phyloP scores from a whole-genome alignment of 2,888 invertebrate species.

The Cataglyphis livida region DNA sequence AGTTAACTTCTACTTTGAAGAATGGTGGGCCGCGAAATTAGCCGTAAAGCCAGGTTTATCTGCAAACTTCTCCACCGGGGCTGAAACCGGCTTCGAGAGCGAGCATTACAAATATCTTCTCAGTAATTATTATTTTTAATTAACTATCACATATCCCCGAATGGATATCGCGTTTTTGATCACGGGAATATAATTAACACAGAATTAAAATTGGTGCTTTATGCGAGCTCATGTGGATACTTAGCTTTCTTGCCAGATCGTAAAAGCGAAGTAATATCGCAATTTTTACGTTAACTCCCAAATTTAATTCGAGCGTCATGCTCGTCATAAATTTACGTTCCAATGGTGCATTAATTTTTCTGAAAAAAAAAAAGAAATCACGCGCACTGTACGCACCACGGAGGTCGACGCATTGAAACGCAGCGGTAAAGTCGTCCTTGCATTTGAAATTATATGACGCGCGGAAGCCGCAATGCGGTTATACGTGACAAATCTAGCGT shows the following conservation, averaged over 20 bases:
- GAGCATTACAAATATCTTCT: conserved; percentile 65
- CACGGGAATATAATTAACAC: conserved; percentile 53
- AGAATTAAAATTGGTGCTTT: conserved; percentile 34
- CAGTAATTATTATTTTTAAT: conserved; percentile 72
- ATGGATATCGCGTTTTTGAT: conserved; percentile 18
- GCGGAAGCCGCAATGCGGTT: conserved; percentile 43
- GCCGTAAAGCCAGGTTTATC: conserved; percentile 68
- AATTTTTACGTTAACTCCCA: background rate
- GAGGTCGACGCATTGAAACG: conserved; percentile 30
- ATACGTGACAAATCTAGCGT: conserved; percentile 66
- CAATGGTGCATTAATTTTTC: background rate
- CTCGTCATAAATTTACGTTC: conserved; percentile 26
- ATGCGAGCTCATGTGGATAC: conserved; percentile 9
- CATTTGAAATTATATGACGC: conserved; percentile 59
- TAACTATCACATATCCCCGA: conserved; percentile 49
- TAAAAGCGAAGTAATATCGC: conserved; percentile 30
- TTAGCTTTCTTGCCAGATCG: conserved; percentile 2
- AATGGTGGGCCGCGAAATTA: conserved; percentile 70
- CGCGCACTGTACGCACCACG: background rate
- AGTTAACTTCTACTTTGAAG: conserved; percentile 73
- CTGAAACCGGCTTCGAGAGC: conserved; percentile 61
- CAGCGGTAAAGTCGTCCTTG: conserved; percentile 37
- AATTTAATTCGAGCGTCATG: conserved; percentile 8
- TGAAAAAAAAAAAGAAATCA: background rate
- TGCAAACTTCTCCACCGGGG: conserved; percentile 64